These are phyloP conservation scores for Agrilus cyanescens DNA, from an alignment of 2,888 invertebrate species.

Conservation along the genomic window DNA sequence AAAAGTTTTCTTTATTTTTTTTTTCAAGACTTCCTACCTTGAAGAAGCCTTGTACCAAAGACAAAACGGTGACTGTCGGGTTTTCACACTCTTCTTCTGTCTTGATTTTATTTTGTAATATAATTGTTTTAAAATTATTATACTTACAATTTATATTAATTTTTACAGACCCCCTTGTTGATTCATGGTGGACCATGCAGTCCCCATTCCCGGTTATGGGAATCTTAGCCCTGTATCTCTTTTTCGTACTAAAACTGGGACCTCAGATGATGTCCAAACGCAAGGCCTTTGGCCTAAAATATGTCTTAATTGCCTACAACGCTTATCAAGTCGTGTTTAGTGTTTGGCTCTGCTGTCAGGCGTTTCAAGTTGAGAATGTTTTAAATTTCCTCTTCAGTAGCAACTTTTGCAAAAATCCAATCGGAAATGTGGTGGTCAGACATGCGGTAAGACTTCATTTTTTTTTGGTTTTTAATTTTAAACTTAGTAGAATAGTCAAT, in stretches of 20 bases:
- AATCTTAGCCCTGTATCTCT: conserved; percentile 53
- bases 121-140: too few species aligned
- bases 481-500: too few species aligned
- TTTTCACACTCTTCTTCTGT: too few species aligned
- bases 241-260: conserved; percentile 64
- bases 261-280: conserved; percentile 65
- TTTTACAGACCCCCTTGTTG: conserved; percentile 58
- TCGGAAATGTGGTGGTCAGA: conserved; percentile 8
- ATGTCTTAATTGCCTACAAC: conserved; percentile 67
- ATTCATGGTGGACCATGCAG: conserved; percentile 67
- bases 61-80: too few species aligned
- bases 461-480: background rate
- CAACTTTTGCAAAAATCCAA: conserved; percentile 12
- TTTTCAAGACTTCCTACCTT: too few species aligned
- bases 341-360: conserved; percentile 50
- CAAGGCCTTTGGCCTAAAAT: conserved; percentile 60
- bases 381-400: conserved; percentile 7
- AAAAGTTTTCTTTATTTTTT: too few species aligned
- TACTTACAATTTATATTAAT: too few species aligned
- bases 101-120: too few species aligned
- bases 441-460: conserved; percentile 13
- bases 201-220: conserved; percentile 58
- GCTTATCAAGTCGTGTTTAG: conserved; percentile 81
- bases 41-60: too few species aligned
- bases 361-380: conserved; percentile 8